phyloP scores from a whole-genome alignment of 2,797 vertebrate species.

The Hipposideros larvatus region DNA sequence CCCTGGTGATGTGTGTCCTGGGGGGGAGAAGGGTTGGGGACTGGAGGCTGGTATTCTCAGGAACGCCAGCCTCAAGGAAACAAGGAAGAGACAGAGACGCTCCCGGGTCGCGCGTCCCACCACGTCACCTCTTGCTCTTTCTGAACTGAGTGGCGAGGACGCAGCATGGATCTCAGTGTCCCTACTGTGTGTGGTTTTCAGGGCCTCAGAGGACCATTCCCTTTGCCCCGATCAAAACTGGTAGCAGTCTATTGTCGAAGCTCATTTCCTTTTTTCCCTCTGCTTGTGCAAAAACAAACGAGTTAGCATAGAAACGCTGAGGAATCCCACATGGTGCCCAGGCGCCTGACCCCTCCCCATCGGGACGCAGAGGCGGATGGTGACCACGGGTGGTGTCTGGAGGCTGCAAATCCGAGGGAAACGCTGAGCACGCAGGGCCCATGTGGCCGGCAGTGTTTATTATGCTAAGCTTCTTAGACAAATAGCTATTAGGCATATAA shows the following conservation, averaged over 20 bases:
- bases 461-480: conserved; percentile 85
- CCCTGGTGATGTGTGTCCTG: not conserved
- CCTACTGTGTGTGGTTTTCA: not conserved
- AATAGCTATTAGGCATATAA: conserved; percentile 84
- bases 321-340: not conserved
- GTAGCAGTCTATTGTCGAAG: not conserved
- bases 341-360: rapidly evolving
- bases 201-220: not conserved
- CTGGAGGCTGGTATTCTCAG: not conserved
- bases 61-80: not conserved
- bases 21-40: not conserved
- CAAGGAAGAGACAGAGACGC: no score
- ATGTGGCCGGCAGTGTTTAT: conserved; percentile 79
- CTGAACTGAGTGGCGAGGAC: no score
- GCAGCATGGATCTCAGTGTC: no score
- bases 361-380: rapidly evolving
- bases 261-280: not conserved
- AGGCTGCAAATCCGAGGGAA: not conserved
- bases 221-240: not conserved
- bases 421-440: conserved; percentile 48
- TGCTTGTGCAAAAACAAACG: not conserved
- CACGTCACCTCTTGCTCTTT: rapidly evolving
- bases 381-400: not conserved
- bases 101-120: not conserved
- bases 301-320: not conserved